Evolutionary conservation across 2,113 vertebrate genomes (phyloP).

Genomic region (Crotalus tigris): DNA sequence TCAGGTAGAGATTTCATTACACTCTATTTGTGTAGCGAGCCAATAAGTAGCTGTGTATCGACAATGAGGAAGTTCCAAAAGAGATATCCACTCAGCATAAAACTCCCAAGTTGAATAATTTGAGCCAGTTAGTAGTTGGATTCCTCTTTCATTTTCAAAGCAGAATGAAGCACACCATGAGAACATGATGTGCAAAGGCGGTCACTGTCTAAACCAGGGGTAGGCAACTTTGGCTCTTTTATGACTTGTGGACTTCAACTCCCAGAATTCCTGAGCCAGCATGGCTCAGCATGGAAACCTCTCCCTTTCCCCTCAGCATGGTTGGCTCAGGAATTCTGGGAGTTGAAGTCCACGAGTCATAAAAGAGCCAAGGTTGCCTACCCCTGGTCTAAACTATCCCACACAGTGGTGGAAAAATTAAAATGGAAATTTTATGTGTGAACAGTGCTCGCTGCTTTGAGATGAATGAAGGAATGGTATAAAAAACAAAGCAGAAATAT

Average conservation of each 20-base stretch:
- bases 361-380: too few relatives aligned
- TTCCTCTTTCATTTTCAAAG: neutral
- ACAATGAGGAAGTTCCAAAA: neutral
- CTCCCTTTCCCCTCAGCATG: too few relatives aligned
- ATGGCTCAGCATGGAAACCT: too few relatives aligned
- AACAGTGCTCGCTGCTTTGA: neutral
- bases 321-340: too few relatives aligned
- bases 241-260: too few relatives aligned
- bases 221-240: too few relatives aligned
- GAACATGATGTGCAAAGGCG: neutral
- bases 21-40: neutral
- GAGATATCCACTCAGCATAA: neutral
- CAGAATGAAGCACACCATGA: neutral
- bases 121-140: neutral
- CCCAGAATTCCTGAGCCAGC: too few relatives aligned
- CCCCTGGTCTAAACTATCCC: neutral
- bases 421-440: neutral
- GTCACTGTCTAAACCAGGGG: neutral
- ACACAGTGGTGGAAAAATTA: neutral
- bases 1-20: neutral
- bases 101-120: neutral
- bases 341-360: too few relatives aligned
- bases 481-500: neutral
- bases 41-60: neutral
- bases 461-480: neutral